A percentile compares a stretch with the other conserved stretches of the same genome.
Evolutionary conservation across 2,797 vertebrate species (phyloP).

Genomic region (Strix occidentalis): DNA sequence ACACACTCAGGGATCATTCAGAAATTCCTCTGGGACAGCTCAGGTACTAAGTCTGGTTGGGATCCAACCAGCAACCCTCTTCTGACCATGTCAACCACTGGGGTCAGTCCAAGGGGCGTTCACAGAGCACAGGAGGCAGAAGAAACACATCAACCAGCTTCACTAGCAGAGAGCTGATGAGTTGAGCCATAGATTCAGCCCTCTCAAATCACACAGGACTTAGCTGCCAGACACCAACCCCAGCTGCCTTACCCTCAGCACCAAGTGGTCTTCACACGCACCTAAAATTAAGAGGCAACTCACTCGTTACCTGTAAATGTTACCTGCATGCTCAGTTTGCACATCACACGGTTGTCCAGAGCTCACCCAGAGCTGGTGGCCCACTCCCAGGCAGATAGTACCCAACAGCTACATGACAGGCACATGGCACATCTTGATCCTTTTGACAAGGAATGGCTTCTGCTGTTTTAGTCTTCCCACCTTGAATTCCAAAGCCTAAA

Average conservation of each 20-base stretch:
- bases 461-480: not conserved
- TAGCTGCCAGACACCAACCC: not conserved
- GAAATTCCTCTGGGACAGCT: not conserved
- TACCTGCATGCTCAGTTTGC: not conserved
- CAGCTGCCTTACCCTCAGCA: not conserved
- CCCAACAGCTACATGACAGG: not conserved
- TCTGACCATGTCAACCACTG: not conserved
- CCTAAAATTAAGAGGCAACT: not conserved
- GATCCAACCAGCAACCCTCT: not conserved
- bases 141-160: not conserved
- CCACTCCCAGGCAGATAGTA: not conserved
- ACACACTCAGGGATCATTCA: not conserved
- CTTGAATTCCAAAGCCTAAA: not conserved
- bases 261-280: fast-evolving
- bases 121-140: not conserved
- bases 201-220: not conserved
- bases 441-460: not conserved
- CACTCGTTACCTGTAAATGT: fast-evolving
- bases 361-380: not conserved
- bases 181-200: not conserved
- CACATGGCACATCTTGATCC: not conserved
- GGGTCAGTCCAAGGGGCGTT: not conserved
- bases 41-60: not conserved
- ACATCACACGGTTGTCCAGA: not conserved
- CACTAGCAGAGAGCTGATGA: fast-evolving